phyloP scores from a whole-genome alignment of 2,888 invertebrate genomes.

The Hydriomena furcata region DNA sequence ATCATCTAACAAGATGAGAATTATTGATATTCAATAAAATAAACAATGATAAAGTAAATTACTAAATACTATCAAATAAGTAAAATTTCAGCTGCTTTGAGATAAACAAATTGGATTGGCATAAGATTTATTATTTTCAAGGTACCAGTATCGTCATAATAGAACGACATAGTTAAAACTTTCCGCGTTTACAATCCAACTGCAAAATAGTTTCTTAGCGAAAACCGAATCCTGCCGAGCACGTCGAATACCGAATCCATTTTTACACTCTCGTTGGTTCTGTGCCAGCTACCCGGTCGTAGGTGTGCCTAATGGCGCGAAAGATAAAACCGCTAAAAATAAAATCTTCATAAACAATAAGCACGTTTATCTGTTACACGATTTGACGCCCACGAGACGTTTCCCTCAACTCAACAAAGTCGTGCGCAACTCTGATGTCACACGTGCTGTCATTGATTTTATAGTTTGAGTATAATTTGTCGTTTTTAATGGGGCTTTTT shows the following conservation, averaged over 20 bases:
- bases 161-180: not conserved
- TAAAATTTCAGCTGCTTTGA: not conserved
- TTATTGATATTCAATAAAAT: too few species aligned
- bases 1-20: too few species aligned
- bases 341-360: slow-evolving; percentile 77
- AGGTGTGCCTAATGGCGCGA: slow-evolving; percentile 74
- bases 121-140: too few species aligned
- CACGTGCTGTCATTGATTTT: slow-evolving; percentile 12
- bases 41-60: too few species aligned
- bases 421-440: slow-evolving; percentile 31
- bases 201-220: slow-evolving; percentile 39
- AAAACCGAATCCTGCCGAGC: slow-evolving; percentile 57
- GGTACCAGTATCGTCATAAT: not conserved
- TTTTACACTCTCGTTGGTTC: slow-evolving; percentile 77
- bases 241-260: slow-evolving; percentile 60
- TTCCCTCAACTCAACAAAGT: slow-evolving; percentile 39
- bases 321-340: slow-evolving; percentile 79
- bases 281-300: slow-evolving; percentile 66
- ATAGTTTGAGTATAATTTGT: slow-evolving; percentile 3
- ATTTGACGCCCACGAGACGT: slow-evolving; percentile 53
- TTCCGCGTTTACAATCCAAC: slow-evolving; percentile 14
- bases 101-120: not conserved
- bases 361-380: slow-evolving; percentile 57
- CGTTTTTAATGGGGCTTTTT: slow-evolving; percentile 7
- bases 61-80: too few species aligned